Evolutionary conservation across 2,888 invertebrate species (phyloP), one percentile per base, ranked within the genome.

Genomic region (Chironomus riparius): DNA sequence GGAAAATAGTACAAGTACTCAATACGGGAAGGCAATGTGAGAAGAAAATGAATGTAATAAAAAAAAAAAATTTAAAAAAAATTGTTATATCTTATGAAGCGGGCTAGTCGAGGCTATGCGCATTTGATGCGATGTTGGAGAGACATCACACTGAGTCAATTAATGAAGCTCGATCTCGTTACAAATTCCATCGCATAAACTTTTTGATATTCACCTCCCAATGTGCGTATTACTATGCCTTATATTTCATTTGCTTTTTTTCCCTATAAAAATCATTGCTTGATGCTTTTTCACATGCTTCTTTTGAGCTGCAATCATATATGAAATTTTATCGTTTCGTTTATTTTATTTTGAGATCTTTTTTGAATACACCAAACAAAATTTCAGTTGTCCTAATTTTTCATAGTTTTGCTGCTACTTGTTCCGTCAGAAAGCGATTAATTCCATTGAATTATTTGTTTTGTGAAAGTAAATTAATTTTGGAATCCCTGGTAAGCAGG

Each of bases 141-240:
- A 71, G 72, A 72, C 72, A 72, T 72, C 72, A 72, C 47, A 72
- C 72, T 72, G 72, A 47, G 72, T 72, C 72, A 72, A 72, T 72
- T 72, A 72, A 72, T 72, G 72, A 72, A 72, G 72, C 72, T 62
- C 72, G 72, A 72, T 72, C 72, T 72, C 62, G 72, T 72, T 72
- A 72, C 72, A 72, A 72, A 72, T 72, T 72, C 72, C 72, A 22
- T 38, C 21, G 48, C 56, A 18, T 56, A 56, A 56, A 56, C 56
- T 56, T 56, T 56, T 56, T 50, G 62, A 21, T 38, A 22, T 61
- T 50, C 56, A 50, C 72, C 72, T 50, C 50, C 72, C 72, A 50
- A 50, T 72, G 72, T 72, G 72, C 72, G 61, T 71, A 56, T 21
- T 7, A 15, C 15, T 24, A 24, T 22, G 22, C 65, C 28, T 12